phyloP scores from a whole-genome alignment of 2,797 vertebrate genomes.

The Crenichthys baileyi region DNA sequence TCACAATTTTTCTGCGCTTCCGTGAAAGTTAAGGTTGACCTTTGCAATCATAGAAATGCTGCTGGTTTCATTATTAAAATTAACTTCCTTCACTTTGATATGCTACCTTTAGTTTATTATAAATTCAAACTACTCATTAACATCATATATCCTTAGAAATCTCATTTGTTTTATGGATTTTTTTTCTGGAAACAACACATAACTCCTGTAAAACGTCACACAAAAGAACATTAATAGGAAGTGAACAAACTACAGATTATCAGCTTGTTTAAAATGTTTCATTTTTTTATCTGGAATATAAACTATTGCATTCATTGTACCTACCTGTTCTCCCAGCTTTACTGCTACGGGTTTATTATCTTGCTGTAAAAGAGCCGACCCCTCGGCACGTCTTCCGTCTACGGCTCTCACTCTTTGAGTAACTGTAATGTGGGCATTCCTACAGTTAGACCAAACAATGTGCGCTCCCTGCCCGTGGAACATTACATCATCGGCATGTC shows the following conservation, averaged over 20 bases:
- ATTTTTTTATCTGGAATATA: constrained; percentile 5
- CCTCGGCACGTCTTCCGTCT: constrained; percentile 44
- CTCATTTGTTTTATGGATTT: background rate
- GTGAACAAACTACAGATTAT: constrained; percentile 12
- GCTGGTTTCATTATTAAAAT: too few relatives aligned
- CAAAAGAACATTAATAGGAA: constrained; percentile 5
- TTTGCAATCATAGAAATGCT: background rate
- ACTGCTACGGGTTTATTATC: constrained; percentile 58
- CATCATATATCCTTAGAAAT: background rate
- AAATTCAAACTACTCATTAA: background rate
- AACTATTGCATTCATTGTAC: constrained; percentile 21
- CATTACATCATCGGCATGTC: constrained; percentile 94
- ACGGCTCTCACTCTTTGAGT: constrained; percentile 71
- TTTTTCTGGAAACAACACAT: background rate
- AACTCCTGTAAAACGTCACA: background rate
- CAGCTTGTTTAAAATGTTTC: constrained; percentile 14
- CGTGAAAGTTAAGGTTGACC: background rate
- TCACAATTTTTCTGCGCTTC: background rate
- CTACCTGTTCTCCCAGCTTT: constrained; percentile 68
- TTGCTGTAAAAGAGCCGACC: constrained; percentile 38
- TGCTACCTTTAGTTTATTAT: background rate
- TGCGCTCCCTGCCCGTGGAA: constrained; percentile 89
- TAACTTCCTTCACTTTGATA: background rate
- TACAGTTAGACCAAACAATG: constrained; percentile 91
- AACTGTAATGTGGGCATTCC: constrained; percentile 88